Percentiles rank a stretch among this genome's conserved stretches.
phyloP scores from a whole-genome alignment of 2,113 vertebrate species.

The Triplophysa dalaica region DNA sequence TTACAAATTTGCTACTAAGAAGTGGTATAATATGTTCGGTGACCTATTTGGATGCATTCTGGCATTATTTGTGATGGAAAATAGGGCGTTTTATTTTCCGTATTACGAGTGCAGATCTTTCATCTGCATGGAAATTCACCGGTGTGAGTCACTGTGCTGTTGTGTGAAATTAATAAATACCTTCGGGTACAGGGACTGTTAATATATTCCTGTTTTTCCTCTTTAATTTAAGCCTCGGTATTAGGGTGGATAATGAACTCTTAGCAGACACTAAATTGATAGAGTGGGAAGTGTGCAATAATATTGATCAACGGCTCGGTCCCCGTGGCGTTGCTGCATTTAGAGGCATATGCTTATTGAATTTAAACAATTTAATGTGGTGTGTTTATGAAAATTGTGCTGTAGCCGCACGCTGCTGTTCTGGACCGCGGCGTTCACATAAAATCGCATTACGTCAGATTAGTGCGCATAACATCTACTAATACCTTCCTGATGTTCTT shows the following conservation, averaged over 20 bases:
- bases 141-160: conserved; percentile 51
- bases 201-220: conserved; percentile 68
- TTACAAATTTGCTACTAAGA: conserved; percentile 10
- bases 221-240: conserved; percentile 68
- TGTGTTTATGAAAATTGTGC: conserved; percentile 50
- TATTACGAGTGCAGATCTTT: conserved; percentile 50
- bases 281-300: conserved; percentile 69
- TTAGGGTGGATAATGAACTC: conserved; percentile 72
- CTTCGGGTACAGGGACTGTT: conserved; percentile 63
- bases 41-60: conserved; percentile 29
- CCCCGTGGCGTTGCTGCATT: conserved; percentile 64
- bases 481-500: conserved; percentile 25
- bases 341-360: conserved; percentile 73
- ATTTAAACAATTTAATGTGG: conserved; percentile 68
- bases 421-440: conserved; percentile 34
- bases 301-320: conserved; percentile 69
- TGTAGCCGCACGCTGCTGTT: conserved; percentile 19
- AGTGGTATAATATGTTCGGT: conserved; percentile 8
- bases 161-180: conserved; percentile 67
- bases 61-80: conserved; percentile 22
- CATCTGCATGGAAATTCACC: conserved; percentile 49
- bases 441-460: conserved; percentile 44
- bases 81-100: conserved; percentile 49
- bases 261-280: conserved; percentile 75
- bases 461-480: conserved; percentile 27